Conservation (phyloP, 2,888 invertebrate genomes). For the Papilio protenor region DNA sequence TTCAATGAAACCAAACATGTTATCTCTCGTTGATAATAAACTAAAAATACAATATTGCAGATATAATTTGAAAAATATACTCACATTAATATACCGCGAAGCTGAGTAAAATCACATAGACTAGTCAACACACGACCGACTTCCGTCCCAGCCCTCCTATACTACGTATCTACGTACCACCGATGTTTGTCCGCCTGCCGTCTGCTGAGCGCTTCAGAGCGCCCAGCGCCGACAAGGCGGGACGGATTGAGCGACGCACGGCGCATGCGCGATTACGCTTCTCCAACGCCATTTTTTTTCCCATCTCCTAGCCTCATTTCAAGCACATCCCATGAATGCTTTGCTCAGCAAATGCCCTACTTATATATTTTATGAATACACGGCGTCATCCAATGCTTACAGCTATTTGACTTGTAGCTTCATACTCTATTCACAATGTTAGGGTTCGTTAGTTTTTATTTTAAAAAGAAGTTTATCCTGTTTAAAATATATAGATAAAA, state of each 20-base stretch:
- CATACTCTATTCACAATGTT: neutral
- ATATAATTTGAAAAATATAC: conserved; percentile 9
- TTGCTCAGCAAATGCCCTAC: conserved; percentile 39
- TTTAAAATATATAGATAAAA: neutral
- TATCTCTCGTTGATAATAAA: conserved; percentile 18
- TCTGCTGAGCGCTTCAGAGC: conserved; percentile 11
- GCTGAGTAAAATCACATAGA: conserved; percentile 25
- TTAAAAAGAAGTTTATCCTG: neutral
- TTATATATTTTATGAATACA: conserved; percentile 39
- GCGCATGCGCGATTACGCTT: conserved; percentile 53
- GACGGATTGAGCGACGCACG: conserved; percentile 54
- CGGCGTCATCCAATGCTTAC: conserved; percentile 20
- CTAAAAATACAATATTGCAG: conserved; percentile 46
- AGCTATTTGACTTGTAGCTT: conserved; percentile 9
- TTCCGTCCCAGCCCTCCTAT: conserved; percentile 33
- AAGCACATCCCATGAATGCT: conserved; percentile 38
- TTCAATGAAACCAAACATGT: neutral
- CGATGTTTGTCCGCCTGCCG: conserved; percentile 19
- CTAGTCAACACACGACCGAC: conserved; percentile 31
- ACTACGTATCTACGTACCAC: conserved; percentile 29
- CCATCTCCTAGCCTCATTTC: conserved; percentile 40
- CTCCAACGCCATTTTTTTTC: conserved; percentile 38
- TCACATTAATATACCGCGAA: conserved; percentile 28
- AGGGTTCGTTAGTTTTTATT: neutral
- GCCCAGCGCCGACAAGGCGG: conserved; percentile 47